phyloP scores from a whole-genome alignment of 37 sponge, comb jelly and placozoan species.

The Chondrosia reniformis region DNA sequence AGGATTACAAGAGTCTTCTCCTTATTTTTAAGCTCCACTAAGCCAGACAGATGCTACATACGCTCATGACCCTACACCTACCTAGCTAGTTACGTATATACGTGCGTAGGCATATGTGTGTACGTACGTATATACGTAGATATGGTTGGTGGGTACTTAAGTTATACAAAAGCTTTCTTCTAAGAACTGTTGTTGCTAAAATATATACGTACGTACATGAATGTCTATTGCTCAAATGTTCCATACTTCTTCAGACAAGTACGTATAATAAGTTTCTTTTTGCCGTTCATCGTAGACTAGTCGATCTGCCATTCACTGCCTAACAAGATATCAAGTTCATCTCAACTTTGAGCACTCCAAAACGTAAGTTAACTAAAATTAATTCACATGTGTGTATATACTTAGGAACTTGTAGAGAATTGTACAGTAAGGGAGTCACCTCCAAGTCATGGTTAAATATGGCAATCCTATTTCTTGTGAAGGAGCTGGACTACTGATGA shows the following conservation, averaged over 20 bases:
- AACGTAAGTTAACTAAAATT: not conserved
- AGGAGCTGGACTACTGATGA: not conserved
- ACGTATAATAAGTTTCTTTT: not conserved
- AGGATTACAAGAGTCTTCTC: too few species aligned
- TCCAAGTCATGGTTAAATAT: not conserved
- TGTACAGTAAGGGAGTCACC: not conserved
- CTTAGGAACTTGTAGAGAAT: too few species aligned
- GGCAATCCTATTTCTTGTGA: not conserved
- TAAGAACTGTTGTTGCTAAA: too few species aligned
- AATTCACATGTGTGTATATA: not conserved
- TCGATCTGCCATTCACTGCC: constrained; percentile 10
- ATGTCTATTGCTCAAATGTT: too few species aligned
- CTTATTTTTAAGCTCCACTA: too few species aligned
- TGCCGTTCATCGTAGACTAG: not conserved
- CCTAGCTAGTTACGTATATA: too few species aligned
- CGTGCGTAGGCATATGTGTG: not conserved
- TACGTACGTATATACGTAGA: not conserved
- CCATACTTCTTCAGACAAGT: too few species aligned
- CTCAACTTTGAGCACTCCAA: constrained; percentile 5
- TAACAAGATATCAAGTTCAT: not conserved
- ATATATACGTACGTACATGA: too few species aligned
- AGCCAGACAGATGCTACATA: too few species aligned
- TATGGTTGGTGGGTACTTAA: too few species aligned
- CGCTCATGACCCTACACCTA: too few species aligned
- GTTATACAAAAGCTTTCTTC: too few species aligned